Evolutionary conservation across 2,888 invertebrate species (phyloP).

Genomic region (Hecatera dysodea): DNA sequence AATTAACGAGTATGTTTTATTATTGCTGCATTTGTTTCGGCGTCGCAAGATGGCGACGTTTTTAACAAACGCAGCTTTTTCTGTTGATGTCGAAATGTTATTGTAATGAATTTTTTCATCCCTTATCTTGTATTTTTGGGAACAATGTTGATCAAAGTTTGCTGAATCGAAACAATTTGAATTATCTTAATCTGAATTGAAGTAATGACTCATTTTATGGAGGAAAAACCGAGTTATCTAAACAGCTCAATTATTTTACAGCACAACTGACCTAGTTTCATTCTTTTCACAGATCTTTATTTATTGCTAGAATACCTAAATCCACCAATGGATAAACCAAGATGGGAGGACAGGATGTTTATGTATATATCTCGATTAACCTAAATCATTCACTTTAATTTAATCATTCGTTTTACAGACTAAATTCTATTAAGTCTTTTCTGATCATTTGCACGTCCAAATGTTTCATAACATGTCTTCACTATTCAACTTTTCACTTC

Average conservation of each 20-base stretch:
- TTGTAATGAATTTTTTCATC: background rate
- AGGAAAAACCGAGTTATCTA: conserved; percentile 34
- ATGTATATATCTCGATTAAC: conserved; percentile 28
- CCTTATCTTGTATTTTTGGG: background rate
- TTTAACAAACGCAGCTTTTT: background rate
- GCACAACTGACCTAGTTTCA: conserved; percentile 42
- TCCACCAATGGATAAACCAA: conserved; percentile 24
- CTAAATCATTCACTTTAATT: conserved; percentile 12
- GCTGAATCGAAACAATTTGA: conserved; percentile 7
- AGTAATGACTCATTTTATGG: conserved; percentile 19
- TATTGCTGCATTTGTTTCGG: conserved; percentile 11
- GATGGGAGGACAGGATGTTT: no score
- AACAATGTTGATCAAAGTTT: background rate
- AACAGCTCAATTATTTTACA: conserved; percentile 38
- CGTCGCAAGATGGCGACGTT: background rate
- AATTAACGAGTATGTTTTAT: conserved; percentile 30
- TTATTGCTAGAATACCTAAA: conserved; percentile 19
- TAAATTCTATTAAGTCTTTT: background rate
- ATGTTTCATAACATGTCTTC: conserved; percentile 26
- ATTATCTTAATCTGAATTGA: conserved; percentile 11
- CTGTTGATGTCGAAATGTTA: conserved; percentile 3
- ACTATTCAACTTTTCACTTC: conserved; percentile 58
- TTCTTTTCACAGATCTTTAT: conserved; percentile 22
- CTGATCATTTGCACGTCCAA: conserved; percentile 3
- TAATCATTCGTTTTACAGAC: conserved; percentile 9